Evolutionary conservation across 2,797 vertebrate genomes (phyloP), one percentile per base, ranked within the genome.

Genomic region (Hypotaenidia okinawae): DNA sequence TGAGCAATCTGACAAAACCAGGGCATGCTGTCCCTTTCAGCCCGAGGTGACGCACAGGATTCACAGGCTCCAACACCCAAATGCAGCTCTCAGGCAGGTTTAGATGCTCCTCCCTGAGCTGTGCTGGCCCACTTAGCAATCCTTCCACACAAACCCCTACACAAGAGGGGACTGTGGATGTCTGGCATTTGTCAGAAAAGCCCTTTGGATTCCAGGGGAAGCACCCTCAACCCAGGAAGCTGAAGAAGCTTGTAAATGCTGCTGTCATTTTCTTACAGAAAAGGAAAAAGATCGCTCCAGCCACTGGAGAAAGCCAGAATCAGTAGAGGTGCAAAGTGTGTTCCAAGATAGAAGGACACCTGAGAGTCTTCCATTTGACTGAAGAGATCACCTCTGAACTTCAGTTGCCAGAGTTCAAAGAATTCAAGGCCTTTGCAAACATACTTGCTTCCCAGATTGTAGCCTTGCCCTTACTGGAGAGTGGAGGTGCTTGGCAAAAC

Each of bases 341-440:
- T 82, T 88, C 43, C 11, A 51, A 81, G 69, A 72, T 2, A 32
- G 49, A 73, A 86, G 43, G 54, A 32, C 55, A 63, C 0, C 0
- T 49, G 21, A 54, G 10, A 67, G 9, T 18, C 25, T 61, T 82
- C 43, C 76, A 51, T 75, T 89, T 77, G 30, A 59, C 69, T 84
- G 63, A 76, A 86, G 70, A 63, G 15, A 67, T 85, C 84, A 83
- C 89, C 94, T 92, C 81, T 96, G 92, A 94, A 88, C 82, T 87
- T 76, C 59, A 84, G 39, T 75, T 87, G 93, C 63, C 85, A 88
- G 93, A 95, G 95, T 94, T 87, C 58, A 68, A 92, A 81, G 89
- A 92, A 95, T 92, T 78, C n/a, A 68, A 59, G 74, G 32, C 35
- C 77, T 82, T 90, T 91, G 27, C 80, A 94, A 87, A 95, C 49